Evolutionary conservation across 2,888 invertebrate genomes (phyloP).

Genomic region (Cyclophora albipunctata): DNA sequence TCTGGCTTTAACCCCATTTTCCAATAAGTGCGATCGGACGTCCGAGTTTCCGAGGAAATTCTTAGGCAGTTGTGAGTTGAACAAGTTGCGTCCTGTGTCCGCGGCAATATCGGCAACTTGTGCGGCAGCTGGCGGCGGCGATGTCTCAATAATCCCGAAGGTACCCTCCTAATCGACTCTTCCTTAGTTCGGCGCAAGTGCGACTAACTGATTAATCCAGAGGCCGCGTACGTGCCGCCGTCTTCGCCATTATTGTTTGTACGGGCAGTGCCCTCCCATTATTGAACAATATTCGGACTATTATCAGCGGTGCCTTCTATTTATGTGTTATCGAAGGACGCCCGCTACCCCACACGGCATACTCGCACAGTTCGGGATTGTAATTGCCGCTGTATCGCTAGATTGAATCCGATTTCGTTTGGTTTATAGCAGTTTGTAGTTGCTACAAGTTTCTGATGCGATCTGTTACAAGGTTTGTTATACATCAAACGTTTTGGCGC

Average conservation of each 20-base stretch:
- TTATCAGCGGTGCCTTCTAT: constrained; percentile 54
- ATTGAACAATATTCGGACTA: constrained; percentile 65
- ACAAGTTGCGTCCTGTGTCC: constrained; percentile 63
- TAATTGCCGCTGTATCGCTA: constrained; percentile 64
- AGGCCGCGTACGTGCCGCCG: constrained; percentile 60
- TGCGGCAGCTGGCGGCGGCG: constrained; percentile 55
- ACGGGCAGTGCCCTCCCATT: constrained; percentile 53
- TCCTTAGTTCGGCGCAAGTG: constrained; percentile 70
- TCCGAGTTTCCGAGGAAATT: constrained; percentile 57
- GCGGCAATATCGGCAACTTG: constrained; percentile 66
- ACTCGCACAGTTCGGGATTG: constrained; percentile 46
- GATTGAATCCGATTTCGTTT: constrained; percentile 54
- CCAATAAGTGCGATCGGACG: constrained; percentile 63
- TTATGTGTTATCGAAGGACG: constrained; percentile 59
- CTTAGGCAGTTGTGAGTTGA: constrained; percentile 54
- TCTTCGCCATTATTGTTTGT: constrained; percentile 60
- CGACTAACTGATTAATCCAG: constrained; percentile 74
- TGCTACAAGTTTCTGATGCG: constrained; percentile 24
- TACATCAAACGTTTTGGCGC: constrained; percentile 24
- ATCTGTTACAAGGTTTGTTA: constrained; percentile 11
- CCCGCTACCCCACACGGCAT: constrained; percentile 48
- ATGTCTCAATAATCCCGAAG: constrained; percentile 74
- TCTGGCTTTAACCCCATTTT: constrained; percentile 36
- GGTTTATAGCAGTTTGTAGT: constrained; percentile 45
- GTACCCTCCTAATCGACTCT: constrained; percentile 73